Percentiles rank a stretch among this genome's conserved stretches.
These are phyloP conservation scores for Drosophila nr. medialis DNA, from an alignment of 2,888 invertebrate genomes.

Conservation along the genomic window DNA sequence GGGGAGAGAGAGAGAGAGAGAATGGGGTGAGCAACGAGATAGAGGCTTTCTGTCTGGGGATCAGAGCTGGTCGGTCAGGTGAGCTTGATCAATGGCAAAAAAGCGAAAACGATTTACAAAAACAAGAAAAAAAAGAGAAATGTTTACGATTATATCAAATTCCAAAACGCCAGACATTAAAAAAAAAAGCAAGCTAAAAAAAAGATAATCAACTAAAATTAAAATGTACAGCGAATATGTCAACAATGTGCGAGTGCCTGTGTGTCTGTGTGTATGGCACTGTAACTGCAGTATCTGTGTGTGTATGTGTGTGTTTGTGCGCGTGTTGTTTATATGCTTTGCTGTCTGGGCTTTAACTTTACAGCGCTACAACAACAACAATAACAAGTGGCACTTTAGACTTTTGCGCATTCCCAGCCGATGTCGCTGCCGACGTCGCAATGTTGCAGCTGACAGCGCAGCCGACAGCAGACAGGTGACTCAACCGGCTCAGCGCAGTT, in stretches of 20 bases:
- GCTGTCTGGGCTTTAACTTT: constrained; percentile 61
- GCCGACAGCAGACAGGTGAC: constrained; percentile 67
- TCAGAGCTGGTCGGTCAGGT: constrained; percentile 43
- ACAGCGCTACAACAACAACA: constrained; percentile 46
- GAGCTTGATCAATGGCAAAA: constrained; percentile 38
- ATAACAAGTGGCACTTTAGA: constrained; percentile 76
- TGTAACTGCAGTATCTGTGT: constrained; percentile 21
- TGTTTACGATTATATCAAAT: constrained; percentile 37
- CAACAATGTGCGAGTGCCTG: constrained; percentile 47
- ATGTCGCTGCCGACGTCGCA: constrained; percentile 45
- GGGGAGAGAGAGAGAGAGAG: not conserved
- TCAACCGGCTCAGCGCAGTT: constrained; percentile 64
- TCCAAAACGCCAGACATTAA: constrained; percentile 46
- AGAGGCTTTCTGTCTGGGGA: constrained; percentile 27
- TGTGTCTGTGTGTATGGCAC: constrained; percentile 33
- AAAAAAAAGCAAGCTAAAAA: constrained; percentile 18
- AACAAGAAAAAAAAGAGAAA: constrained; percentile 28
- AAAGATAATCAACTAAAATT: constrained; percentile 75
- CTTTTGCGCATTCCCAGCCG: constrained; percentile 78
- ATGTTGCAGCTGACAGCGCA: constrained; percentile 25
- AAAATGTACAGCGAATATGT: constrained; percentile 73
- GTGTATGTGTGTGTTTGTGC: constrained; percentile 25
- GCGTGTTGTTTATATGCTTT: constrained; percentile 34
- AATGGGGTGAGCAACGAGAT: not conserved
- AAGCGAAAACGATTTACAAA: constrained; percentile 35